These are phyloP conservation scores for Orientallactaga sibirica DNA, from an alignment of 2,797 vertebrate genomes.

Conservation along the genomic window DNA sequence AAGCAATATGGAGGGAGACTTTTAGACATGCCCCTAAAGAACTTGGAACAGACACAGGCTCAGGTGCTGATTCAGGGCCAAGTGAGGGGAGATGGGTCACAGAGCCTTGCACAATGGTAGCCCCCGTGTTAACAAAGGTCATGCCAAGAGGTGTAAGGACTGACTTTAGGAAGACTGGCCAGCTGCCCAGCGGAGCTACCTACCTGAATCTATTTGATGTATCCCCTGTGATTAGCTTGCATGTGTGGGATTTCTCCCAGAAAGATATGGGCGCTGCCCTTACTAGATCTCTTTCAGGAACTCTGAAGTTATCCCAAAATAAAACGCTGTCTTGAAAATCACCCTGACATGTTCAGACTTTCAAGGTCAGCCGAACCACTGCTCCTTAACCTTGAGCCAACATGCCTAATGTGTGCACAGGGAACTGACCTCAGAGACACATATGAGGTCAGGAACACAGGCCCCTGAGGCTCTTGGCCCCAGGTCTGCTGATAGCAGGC, in stretches of 20 bases:
- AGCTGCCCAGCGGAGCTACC: neutral
- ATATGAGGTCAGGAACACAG: neutral
- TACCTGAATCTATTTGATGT: rapidly evolving
- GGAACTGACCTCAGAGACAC: neutral
- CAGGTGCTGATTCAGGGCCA: rapidly evolving
- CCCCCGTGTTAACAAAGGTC: neutral
- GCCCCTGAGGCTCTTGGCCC: rapidly evolving
- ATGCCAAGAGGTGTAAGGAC: rapidly evolving
- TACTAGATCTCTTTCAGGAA: neutral
- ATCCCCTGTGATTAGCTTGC: neutral
- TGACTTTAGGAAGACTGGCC: rapidly evolving
- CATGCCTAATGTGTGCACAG: rapidly evolving
- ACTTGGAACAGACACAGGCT: neutral
- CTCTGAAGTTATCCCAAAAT: neutral
- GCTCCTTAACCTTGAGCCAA: rapidly evolving
- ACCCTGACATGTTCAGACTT: neutral
- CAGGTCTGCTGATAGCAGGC: rapidly evolving
- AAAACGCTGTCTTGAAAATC: neutral
- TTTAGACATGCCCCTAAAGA: neutral
- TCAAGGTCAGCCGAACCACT: neutral
- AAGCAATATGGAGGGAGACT: neutral
- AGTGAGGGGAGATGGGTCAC: neutral
- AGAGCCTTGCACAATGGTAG: neutral
- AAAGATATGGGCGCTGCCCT: rapidly evolving
- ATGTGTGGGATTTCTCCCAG: rapidly evolving